These are phyloP conservation scores for Plagodis dolabraria DNA, from an alignment of 2,888 invertebrate species.

Conservation along the genomic window DNA sequence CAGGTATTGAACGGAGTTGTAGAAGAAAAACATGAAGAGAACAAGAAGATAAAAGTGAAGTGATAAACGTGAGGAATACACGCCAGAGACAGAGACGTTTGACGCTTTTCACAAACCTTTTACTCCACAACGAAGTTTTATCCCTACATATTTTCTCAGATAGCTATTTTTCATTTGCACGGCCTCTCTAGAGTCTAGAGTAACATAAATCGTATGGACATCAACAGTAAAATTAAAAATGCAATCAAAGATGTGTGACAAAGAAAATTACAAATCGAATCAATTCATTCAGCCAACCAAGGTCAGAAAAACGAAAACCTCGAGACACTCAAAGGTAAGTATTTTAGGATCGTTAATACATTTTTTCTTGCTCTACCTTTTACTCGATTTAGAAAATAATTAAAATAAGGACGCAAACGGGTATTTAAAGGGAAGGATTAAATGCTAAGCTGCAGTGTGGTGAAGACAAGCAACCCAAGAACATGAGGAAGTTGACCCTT, in stretches of 20 bases:
- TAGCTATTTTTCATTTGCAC: too few relatives aligned
- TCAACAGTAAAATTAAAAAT: too few relatives aligned
- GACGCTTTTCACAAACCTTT: too few relatives aligned
- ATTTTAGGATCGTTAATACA: constrained; percentile 21
- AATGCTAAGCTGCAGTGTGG: constrained; percentile 1
- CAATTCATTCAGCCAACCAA: constrained; percentile 8
- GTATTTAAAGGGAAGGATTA: constrained; percentile 43
- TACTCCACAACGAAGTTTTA: too few relatives aligned
- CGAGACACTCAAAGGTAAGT: neutral
- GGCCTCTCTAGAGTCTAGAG: too few relatives aligned
- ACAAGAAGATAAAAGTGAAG: too few relatives aligned
- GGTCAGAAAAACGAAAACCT: constrained; percentile 1
- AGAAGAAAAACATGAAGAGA: too few relatives aligned
- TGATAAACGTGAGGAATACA: too few relatives aligned
- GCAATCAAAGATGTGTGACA: neutral
- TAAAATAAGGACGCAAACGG: constrained; percentile 29
- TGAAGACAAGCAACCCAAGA: constrained; percentile 7
- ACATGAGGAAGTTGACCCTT: constrained; percentile 44
- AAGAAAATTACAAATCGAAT: constrained; percentile 6
- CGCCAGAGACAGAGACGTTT: too few relatives aligned
- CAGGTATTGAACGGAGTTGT: too few relatives aligned
- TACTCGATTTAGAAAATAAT: constrained; percentile 22
- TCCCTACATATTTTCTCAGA: too few relatives aligned
- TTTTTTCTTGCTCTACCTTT: constrained; percentile 32
- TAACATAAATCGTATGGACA: too few relatives aligned